Base-by-base conservation (phyloP, 1,140 invertebrate species). In the Euura saliciscinereae region DNA sequence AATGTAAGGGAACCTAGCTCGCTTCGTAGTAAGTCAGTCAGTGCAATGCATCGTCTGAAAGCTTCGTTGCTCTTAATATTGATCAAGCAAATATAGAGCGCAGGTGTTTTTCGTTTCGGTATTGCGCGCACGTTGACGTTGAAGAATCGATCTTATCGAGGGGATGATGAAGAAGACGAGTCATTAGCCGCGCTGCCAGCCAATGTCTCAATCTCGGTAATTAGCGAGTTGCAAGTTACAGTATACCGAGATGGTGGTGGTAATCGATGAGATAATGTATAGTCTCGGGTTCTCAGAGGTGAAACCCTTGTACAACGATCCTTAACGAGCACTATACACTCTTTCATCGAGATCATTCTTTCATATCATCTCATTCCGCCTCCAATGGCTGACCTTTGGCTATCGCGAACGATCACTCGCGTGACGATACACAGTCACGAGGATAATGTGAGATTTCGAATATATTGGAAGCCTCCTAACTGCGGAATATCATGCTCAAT, bases 221-320 rank as follows among this genome's bases (percentile, higher is more conserved):
- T 79, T 79, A 79, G 74, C 78, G 68, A 69, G 64, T 71, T 8
- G 67, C 46, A 51, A 28, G 28, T 28, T 28, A 72, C 72, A 4
- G 75, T 70, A 77, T 28, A 28, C 28, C 28, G 28, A 28, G 28
- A 28, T 28, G 28, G 71, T 74, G 68, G 69, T 66, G 45, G 51
- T 71, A 70, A 71, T 69, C 73, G 78, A 59, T 59, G 51, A 59
- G 73, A 76, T 79, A 79, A 79, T 69, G 78, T 74, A 75, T 74
- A 76, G 78, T 79, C 78, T 79, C 78, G 70, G 78, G 70, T 79
- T 79, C 78, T n/a, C 8, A 59, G 51, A 59, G 8, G 51, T 59
- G 51, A 59, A 59, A 28, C 28, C 51, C 13, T n/a, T 8, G 51
- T 59, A 8, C 51, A 59, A n/a, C 51, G 51, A 59, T 59, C 51